Percentiles rank a stretch among this genome's conserved stretches.
These are phyloP conservation scores for Microctonus aethiopoides DNA, from an alignment of 2,888 invertebrate species.

Conservation along the genomic window DNA sequence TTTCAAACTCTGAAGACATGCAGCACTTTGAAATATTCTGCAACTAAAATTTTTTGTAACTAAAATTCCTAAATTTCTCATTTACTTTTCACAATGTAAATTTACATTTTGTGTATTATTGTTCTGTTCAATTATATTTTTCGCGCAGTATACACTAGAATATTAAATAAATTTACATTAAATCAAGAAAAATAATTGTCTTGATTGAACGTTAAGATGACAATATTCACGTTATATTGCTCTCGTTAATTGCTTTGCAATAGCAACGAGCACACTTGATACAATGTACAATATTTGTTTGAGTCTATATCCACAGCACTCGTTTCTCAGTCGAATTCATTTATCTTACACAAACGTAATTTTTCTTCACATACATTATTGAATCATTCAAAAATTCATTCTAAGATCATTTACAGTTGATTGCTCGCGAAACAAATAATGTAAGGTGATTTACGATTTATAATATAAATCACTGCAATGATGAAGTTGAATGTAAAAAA, in stretches of 20 bases:
- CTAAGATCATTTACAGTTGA: background rate
- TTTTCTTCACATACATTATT: conserved; percentile 18
- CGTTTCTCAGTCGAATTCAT: background rate
- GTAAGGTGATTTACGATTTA: conserved; percentile 5
- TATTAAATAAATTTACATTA: background rate
- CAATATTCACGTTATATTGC: background rate
- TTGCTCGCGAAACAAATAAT: background rate
- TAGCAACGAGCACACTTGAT: conserved; percentile 24
- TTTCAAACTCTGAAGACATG: background rate
- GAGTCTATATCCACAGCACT: conserved; percentile 17
- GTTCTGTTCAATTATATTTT: background rate
- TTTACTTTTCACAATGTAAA: background rate
- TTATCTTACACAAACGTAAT: background rate
- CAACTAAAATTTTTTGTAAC: background rate
- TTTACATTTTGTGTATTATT: background rate
- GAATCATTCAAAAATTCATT: conserved; percentile 16
- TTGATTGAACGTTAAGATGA: background rate
- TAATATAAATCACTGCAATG: conserved; percentile 6
- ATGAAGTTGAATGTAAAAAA: background rate
- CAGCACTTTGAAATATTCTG: background rate
- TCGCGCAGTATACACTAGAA: background rate
- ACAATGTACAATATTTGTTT: conserved; percentile 25
- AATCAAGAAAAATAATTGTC: background rate
- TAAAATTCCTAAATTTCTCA: background rate
- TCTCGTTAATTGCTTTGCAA: conserved; percentile 9